phyloP scores from a whole-genome alignment of 1,140 invertebrate genomes.

The Procambarus virginalis region DNA sequence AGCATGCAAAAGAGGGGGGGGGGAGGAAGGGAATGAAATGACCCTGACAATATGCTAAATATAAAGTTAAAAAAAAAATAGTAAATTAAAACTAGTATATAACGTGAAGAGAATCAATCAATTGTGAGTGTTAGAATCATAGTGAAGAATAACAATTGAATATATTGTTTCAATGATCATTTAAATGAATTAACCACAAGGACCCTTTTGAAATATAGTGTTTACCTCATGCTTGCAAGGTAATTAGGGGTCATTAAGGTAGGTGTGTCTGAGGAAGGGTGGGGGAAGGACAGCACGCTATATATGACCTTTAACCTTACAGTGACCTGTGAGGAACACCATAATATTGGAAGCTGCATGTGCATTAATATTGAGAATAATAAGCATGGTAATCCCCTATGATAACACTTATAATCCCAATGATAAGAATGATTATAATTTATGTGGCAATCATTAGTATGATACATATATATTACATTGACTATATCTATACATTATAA shows the following conservation, averaged over 20 bases:
- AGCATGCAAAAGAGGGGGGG: too few species aligned
- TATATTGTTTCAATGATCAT: neutral
- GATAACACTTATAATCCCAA: neutral
- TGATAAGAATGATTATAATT: neutral
- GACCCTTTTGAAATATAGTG: neutral
- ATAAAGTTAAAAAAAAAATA: too few species aligned
- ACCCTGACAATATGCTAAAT: too few species aligned
- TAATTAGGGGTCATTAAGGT: constrained; percentile 1
- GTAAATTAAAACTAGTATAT: too few species aligned
- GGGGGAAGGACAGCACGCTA: too few species aligned
- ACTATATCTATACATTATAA: too few species aligned
- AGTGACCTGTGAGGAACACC: neutral
- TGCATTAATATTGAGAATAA: neutral
- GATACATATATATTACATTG: neutral
- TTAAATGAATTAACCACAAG: neutral
- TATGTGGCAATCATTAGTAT: neutral
- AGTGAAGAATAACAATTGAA: too few species aligned
- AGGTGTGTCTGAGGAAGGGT: neutral
- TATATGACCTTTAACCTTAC: neutral
- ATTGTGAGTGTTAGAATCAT: too few species aligned
- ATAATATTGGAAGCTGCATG: neutral
- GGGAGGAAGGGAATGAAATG: too few species aligned
- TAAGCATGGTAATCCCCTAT: neutral
- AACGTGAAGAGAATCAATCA: too few species aligned
- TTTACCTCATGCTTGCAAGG: neutral